These are phyloP conservation scores for Nasonovia ribisnigri DNA, from an alignment of 2,888 invertebrate genomes.

Conservation along the genomic window DNA sequence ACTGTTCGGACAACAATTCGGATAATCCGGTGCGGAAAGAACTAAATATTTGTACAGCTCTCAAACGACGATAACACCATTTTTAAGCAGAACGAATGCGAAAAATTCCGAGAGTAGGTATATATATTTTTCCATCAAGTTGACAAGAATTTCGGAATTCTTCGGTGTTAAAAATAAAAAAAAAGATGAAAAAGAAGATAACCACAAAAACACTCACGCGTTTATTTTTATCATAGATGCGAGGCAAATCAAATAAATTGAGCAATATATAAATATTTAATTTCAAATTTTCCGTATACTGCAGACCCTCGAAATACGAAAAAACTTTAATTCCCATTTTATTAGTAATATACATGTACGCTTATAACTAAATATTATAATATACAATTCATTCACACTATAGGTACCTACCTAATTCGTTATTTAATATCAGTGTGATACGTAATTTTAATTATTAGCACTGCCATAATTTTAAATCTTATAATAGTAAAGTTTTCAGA, in stretches of 20 bases:
- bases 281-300: not conserved
- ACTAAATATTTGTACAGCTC: not conserved
- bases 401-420: not conserved
- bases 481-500: not conserved
- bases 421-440: not conserved
- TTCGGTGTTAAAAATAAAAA: not conserved
- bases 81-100: not conserved
- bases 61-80: not conserved
- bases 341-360: not conserved
- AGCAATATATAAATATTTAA: not conserved
- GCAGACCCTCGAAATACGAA: too few relatives aligned
- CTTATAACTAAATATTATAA: not conserved
- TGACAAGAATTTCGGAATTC: not conserved
- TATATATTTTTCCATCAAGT: constrained; percentile 15
- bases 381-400: not conserved
- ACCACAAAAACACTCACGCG: not conserved
- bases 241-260: not conserved
- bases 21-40: not conserved
- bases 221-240: not conserved
- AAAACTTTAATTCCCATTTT: not conserved
- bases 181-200: not conserved
- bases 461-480: not conserved
- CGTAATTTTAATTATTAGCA: not conserved
- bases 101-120: not conserved
- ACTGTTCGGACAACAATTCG: not conserved